These are phyloP conservation scores for Nomada ruficornis DNA, from an alignment of 2,888 invertebrate species.

Conservation along the genomic window DNA sequence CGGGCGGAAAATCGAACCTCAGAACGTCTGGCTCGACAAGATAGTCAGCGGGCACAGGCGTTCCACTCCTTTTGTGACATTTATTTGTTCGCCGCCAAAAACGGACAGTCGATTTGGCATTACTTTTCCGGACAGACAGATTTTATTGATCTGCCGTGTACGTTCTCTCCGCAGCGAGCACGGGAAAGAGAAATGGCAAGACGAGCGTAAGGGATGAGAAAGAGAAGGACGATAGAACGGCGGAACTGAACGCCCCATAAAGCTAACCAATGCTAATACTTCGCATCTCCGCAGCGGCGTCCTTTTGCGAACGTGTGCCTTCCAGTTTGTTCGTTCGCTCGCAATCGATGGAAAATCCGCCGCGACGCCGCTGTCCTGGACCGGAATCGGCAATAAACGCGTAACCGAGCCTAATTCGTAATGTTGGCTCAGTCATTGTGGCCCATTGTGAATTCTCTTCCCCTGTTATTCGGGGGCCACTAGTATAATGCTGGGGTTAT, in stretches of 20 bases:
- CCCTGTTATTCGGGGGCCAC: constrained; percentile 65
- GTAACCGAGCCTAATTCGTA: constrained; percentile 84
- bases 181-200: constrained; percentile 17
- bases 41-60: neutral
- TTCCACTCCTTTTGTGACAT: constrained; percentile 57
- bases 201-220: constrained; percentile 35
- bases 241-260: constrained; percentile 87
- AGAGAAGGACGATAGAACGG: constrained; percentile 69
- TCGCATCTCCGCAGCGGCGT: constrained; percentile 82
- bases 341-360: constrained; percentile 60
- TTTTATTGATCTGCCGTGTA: constrained; percentile 80
- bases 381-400: constrained; percentile 83
- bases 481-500: constrained; percentile 77
- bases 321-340: constrained; percentile 13
- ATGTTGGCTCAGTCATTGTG: constrained; percentile 79
- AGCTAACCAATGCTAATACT: constrained; percentile 87
- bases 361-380: constrained; percentile 75
- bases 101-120: constrained; percentile 80
- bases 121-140: constrained; percentile 81
- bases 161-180: constrained; percentile 25
- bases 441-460: constrained; percentile 73
- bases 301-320: constrained; percentile 62
- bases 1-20: constrained; percentile 4
- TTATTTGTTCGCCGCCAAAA: constrained; percentile 66
- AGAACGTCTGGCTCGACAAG: constrained; percentile 20